Conservation (phyloP, 2,888 invertebrate genomes). For the Drosophila mimetica region DNA sequence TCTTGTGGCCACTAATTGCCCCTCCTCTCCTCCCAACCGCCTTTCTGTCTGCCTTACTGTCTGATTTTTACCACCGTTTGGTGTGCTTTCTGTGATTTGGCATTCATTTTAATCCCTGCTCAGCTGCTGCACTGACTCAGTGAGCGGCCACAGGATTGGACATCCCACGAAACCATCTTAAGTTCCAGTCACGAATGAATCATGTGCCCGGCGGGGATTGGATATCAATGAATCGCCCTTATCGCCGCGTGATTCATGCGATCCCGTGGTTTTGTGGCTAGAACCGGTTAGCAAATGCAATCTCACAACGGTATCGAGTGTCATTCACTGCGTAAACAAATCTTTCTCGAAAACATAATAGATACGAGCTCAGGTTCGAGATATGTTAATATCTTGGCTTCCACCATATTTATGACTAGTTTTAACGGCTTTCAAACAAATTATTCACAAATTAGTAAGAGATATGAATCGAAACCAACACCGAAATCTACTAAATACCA, state of each 20-base stretch:
- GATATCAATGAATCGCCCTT: slow-evolving; percentile 31
- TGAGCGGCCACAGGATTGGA: slow-evolving; percentile 23
- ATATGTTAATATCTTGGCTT: slow-evolving; percentile 21
- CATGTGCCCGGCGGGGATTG: slow-evolving; percentile 5
- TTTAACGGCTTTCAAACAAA: slow-evolving; percentile 10
- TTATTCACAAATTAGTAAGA: slow-evolving; percentile 22
- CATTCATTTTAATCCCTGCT: slow-evolving; percentile 26
- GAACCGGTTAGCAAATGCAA: slow-evolving; percentile 36
- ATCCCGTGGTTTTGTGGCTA: slow-evolving; percentile 18
- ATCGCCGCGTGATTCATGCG: slow-evolving; percentile 27
- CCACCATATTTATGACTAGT: slow-evolving; percentile 22
- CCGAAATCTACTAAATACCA: neutral
- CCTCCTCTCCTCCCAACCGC: slow-evolving; percentile 15
- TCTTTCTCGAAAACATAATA: slow-evolving; percentile 34
- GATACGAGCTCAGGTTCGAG: slow-evolving; percentile 5
- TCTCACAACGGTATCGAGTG: slow-evolving; percentile 19
- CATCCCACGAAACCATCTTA: slow-evolving; percentile 1
- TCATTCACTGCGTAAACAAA: slow-evolving; percentile 33
- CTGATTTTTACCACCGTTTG: slow-evolving; percentile 3
- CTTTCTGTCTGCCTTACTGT: neutral
- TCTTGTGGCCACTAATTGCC: slow-evolving; percentile 48
- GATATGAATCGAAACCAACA: slow-evolving; percentile 14
- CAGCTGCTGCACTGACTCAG: slow-evolving; percentile 38
- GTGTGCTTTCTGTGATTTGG: slow-evolving; percentile 21
- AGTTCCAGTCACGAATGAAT: slow-evolving; percentile 8